Conservation (phyloP, 2,797 vertebrate genomes). For the Astyanax mexicanus region DNA sequence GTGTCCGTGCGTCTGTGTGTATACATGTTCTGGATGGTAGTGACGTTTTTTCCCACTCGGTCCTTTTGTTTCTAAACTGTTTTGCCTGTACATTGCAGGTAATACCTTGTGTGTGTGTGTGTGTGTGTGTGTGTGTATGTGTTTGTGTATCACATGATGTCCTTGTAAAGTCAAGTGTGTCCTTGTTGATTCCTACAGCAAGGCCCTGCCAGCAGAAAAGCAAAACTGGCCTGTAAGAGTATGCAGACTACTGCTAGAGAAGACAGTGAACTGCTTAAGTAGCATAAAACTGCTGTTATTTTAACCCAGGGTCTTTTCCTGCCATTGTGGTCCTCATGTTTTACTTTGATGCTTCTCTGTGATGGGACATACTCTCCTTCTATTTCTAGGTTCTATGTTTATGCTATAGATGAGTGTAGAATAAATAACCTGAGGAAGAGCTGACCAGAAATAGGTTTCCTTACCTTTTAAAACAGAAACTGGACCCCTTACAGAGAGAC, state of each 20-base stretch:
- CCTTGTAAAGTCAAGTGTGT: not conserved
- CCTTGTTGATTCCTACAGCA: constrained; percentile 15
- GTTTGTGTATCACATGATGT: constrained; percentile 30
- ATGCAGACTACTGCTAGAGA: constrained; percentile 5
- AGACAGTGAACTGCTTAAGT: constrained; percentile 22
- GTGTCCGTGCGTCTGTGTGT: constrained; percentile 24
- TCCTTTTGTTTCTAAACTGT: not conserved
- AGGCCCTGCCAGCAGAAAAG: not conserved
- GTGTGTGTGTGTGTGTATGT: constrained; percentile 8
- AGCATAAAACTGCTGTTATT: constrained; percentile 23
- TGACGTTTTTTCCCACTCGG: not conserved
- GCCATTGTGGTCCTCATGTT: constrained; percentile 41
- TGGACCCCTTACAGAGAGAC: too few relatives aligned
- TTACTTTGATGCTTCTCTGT: not conserved
- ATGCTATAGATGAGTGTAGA: not conserved
- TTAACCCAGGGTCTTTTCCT: constrained; percentile 50
- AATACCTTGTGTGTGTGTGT: not conserved
- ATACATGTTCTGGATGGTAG: not conserved
- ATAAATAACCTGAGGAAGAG: not conserved
- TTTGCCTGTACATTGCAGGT: not conserved
- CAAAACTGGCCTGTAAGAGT: not conserved
- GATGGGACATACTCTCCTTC: constrained; percentile 26
- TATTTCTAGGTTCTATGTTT: constrained; percentile 1
- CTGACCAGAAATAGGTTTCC: not conserved
- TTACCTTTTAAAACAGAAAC: not conserved